A percentile compares a stretch with the other conserved stretches of the same genome.
phyloP scores from a whole-genome alignment of 1,140 invertebrate genomes.

The Megathymus violae region DNA sequence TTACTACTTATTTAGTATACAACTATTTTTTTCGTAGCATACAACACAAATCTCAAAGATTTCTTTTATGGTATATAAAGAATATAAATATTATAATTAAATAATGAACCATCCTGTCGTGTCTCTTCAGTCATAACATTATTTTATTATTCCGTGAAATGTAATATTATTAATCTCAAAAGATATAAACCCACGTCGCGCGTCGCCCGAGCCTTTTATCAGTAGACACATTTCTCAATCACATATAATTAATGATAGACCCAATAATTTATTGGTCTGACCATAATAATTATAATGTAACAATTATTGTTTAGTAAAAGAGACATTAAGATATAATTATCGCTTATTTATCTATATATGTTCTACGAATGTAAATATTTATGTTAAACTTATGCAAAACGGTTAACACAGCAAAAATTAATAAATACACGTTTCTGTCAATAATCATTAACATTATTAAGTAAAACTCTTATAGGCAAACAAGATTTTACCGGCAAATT shows the following conservation, averaged over 20 bases:
- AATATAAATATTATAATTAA: no score
- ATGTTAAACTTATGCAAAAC: constrained; percentile 36
- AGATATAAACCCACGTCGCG: no score
- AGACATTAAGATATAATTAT: constrained; percentile 67
- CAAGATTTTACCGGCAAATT: background rate
- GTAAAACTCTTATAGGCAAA: background rate
- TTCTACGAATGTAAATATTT: constrained; percentile 44
- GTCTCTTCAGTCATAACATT: background rate
- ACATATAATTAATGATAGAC: constrained; percentile 60
- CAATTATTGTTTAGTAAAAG: constrained; percentile 74
- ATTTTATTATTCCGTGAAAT: constrained; percentile 16
- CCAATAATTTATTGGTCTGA: constrained; percentile 68
- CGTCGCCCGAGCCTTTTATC: constrained; percentile 46
- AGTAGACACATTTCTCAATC: constrained; percentile 63
- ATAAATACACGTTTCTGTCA: constrained; percentile 25
- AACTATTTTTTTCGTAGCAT: no score
- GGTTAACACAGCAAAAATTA: constrained; percentile 24
- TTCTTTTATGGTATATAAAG: no score
- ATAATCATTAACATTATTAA: constrained; percentile 26
- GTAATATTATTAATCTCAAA: constrained; percentile 24
- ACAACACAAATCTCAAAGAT: no score
- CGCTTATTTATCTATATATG: constrained; percentile 38
- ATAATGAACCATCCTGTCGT: background rate
- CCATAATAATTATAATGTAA: constrained; percentile 79
- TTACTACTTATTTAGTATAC: no score